Percentiles rank a stretch among this genome's conserved stretches.
Evolutionary conservation across 2,888 invertebrate species (phyloP).

Genomic region (Ophion costatus): DNA sequence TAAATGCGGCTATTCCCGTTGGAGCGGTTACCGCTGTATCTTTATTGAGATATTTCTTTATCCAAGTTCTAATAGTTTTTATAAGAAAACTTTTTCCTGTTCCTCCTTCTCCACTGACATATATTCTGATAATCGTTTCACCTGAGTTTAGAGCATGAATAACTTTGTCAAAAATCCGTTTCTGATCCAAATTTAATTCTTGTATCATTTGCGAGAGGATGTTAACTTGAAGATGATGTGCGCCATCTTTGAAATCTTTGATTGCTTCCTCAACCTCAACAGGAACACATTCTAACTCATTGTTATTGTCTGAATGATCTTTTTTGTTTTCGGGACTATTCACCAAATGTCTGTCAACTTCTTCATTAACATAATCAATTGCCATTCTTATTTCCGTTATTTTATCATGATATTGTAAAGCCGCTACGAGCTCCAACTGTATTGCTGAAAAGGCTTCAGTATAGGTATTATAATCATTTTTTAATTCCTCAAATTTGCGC

Average conservation of each 20-base stretch:
- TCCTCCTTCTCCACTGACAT: constrained; percentile 73
- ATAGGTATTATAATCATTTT: constrained; percentile 49
- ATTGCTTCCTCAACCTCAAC: constrained; percentile 6
- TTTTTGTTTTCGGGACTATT: constrained; percentile 63
- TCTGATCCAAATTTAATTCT: constrained; percentile 68
- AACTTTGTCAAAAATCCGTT: constrained; percentile 63
- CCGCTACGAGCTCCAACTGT: constrained; percentile 60
- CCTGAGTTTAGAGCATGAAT: constrained; percentile 26
- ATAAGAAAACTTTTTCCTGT: constrained; percentile 77
- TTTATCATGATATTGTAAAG: constrained; percentile 60
- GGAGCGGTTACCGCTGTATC: constrained; percentile 74
- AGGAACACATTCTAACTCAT: constrained; percentile 61
- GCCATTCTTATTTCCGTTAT: constrained; percentile 43
- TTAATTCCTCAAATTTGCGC: constrained; percentile 62
- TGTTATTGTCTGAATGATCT: constrained; percentile 58
- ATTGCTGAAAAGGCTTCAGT: constrained; percentile 58
- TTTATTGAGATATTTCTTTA: constrained; percentile 71
- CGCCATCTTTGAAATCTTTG: constrained; percentile 43
- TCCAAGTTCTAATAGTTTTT: constrained; percentile 72
- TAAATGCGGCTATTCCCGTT: constrained; percentile 75
- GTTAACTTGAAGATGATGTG: constrained; percentile 42
- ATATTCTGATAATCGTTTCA: constrained; percentile 62
- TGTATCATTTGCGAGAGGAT: constrained; percentile 64
- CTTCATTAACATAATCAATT: constrained; percentile 46
- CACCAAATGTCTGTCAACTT: constrained; percentile 63